Evolutionary conservation across 2,113 vertebrate genomes (phyloP).

Genomic region (Poicephalus meyeri): DNA sequence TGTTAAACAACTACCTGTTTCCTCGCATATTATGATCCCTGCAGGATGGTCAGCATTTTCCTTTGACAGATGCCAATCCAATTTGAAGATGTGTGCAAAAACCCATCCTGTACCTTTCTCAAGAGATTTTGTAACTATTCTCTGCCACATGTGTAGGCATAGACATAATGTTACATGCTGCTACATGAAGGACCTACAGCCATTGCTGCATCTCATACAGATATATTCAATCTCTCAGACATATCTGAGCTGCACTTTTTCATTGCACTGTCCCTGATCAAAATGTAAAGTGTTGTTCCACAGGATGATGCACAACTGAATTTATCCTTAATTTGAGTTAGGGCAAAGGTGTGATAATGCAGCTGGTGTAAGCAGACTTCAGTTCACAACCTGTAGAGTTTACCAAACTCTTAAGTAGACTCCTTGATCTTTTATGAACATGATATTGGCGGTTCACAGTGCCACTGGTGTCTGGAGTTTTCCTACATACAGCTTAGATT

Average conservation of each 20-base stretch:
- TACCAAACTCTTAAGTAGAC: background rate
- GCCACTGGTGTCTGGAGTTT: background rate
- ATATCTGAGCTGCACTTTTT: background rate
- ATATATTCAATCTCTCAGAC: background rate
- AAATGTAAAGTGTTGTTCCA: background rate
- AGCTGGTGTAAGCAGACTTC: background rate
- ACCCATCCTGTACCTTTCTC: background rate
- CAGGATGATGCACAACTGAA: background rate
- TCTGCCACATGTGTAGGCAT: background rate
- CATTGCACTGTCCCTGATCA: background rate
- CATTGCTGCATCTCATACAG: background rate
- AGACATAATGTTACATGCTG: rapidly evolving
- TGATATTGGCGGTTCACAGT: background rate
- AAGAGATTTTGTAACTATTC: background rate
- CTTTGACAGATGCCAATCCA: background rate
- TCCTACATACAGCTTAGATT: background rate
- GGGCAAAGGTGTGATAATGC: background rate
- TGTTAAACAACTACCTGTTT: background rate
- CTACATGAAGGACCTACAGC: background rate
- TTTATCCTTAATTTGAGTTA: background rate
- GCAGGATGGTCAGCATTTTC: background rate
- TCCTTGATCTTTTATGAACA: background rate
- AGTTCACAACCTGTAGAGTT: background rate
- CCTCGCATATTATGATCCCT: background rate
- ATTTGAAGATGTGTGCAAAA: background rate